Conservation (phyloP, 2,113 vertebrate genomes). For the Epinephelus fuscoguttatus region DNA sequence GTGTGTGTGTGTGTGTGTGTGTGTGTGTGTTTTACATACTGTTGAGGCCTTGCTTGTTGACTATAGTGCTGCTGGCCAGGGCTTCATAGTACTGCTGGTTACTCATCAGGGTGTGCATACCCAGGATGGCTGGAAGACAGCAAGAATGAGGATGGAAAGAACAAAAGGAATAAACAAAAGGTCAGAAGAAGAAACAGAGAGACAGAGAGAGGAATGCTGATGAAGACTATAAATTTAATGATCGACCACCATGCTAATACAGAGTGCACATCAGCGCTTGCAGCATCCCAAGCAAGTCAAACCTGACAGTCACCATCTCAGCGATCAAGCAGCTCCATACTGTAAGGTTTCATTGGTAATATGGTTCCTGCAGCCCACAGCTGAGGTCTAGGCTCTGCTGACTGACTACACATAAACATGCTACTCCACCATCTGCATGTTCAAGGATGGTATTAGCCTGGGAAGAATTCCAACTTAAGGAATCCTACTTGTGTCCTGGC, state of each 20-base stretch:
- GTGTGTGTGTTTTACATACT: slow-evolving; percentile 85
- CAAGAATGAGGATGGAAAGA: slow-evolving; percentile 38
- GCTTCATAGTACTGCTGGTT: slow-evolving; percentile 99
- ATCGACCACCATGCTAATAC: slow-evolving; percentile 26
- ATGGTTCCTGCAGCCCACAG: background rate
- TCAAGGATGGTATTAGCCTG: background rate
- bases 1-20: slow-evolving; percentile 1
- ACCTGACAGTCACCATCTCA: background rate
- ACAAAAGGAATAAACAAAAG: slow-evolving; percentile 2
- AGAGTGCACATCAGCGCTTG: slow-evolving; percentile 17
- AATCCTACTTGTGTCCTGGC: background rate
- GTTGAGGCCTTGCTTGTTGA: slow-evolving; percentile 99
- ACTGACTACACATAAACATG: background rate
- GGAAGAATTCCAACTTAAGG: background rate
- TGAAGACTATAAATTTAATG: background rate
- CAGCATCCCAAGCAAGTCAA: slow-evolving; percentile 27
- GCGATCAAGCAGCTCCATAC: background rate
- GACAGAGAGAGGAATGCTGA: background rate
- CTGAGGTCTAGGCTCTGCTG: background rate
- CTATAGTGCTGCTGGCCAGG: slow-evolving; percentile 95
- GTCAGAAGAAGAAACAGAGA: slow-evolving; percentile 19
- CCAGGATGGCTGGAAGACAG: slow-evolving; percentile 91
- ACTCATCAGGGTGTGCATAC: slow-evolving; percentile 99
- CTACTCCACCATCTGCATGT: background rate
- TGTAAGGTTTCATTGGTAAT: background rate